Evolutionary conservation across 2,888 invertebrate species (phyloP).

Genomic region (Alviniconcha strummeri): DNA sequence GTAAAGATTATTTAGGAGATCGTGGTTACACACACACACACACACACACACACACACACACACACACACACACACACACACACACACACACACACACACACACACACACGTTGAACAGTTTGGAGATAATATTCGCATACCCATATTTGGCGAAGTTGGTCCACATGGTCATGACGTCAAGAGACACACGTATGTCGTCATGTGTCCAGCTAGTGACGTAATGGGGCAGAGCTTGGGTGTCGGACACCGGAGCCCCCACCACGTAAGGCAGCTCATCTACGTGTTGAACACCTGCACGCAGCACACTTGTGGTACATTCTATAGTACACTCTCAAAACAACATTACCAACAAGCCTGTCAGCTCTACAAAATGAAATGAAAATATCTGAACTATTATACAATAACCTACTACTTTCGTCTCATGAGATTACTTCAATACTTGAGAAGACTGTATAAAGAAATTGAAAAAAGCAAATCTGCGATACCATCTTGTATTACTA

Average conservation of each 20-base stretch:
- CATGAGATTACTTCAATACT: no score
- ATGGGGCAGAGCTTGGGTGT: not conserved
- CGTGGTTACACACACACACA: slow-evolving; percentile 1
- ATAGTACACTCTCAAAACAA: no score
- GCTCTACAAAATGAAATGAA: no score
- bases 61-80: slow-evolving; percentile 19
- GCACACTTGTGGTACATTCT: no score
- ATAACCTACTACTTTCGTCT: no score
- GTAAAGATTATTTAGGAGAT: not conserved
- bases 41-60: slow-evolving; percentile 23
- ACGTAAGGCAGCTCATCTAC: slow-evolving; percentile 14
- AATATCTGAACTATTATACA: no score
- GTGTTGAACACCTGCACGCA: slow-evolving; percentile 1
- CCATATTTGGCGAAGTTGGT: slow-evolving; percentile 29
- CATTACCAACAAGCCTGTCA: no score
- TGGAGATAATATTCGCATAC: not conserved
- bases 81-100: slow-evolving; percentile 12
- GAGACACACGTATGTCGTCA: slow-evolving; percentile 17
- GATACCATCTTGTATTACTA: no score
- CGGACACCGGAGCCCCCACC: slow-evolving; percentile 6
- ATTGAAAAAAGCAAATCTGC: no score
- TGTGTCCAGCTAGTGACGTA: slow-evolving; percentile 18
- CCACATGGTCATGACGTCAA: slow-evolving; percentile 22
- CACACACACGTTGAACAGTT: not conserved
- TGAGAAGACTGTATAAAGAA: no score